Conservation (phyloP, 2,113 vertebrate genomes). For the Smithornis capensis region DNA sequence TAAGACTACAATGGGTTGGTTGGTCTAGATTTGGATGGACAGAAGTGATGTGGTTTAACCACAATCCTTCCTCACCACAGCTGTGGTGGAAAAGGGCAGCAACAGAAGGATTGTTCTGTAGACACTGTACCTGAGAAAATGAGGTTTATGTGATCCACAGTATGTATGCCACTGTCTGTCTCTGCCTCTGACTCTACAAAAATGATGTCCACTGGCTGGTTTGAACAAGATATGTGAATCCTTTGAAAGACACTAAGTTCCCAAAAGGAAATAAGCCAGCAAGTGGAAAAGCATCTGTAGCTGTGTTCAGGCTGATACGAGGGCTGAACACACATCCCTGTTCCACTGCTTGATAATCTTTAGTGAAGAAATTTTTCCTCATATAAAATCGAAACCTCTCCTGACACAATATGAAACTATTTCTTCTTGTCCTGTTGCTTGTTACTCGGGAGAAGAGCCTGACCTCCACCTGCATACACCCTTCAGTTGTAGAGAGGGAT, state of each 20-base stretch:
- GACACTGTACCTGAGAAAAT: not conserved
- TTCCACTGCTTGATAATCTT: not conserved
- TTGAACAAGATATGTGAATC: not conserved
- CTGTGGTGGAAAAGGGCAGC: not conserved
- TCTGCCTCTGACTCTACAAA: not conserved
- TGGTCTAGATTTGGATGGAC: not conserved
- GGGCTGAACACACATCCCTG: not conserved
- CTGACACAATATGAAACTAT: not conserved
- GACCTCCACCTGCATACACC: not conserved
- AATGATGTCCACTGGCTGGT: not conserved
- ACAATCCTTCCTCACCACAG: not conserved
- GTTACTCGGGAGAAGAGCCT: not conserved
- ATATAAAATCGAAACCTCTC: not conserved
- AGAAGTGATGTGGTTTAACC: not conserved
- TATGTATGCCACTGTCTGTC: not conserved
- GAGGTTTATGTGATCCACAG: accelerated
- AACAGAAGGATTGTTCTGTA: not conserved
- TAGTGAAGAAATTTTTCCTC: not conserved
- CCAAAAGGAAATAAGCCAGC: not conserved
- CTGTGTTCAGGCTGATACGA: not conserved
- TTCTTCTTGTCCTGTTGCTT: not conserved
- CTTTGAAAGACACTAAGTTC: not conserved
- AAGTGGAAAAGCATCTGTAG: not conserved
- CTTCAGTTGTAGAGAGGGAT: not conserved
- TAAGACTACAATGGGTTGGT: not conserved